Evolutionary conservation across 2,113 vertebrate genomes (phyloP).

Genomic region (Odocoileus virginianus): DNA sequence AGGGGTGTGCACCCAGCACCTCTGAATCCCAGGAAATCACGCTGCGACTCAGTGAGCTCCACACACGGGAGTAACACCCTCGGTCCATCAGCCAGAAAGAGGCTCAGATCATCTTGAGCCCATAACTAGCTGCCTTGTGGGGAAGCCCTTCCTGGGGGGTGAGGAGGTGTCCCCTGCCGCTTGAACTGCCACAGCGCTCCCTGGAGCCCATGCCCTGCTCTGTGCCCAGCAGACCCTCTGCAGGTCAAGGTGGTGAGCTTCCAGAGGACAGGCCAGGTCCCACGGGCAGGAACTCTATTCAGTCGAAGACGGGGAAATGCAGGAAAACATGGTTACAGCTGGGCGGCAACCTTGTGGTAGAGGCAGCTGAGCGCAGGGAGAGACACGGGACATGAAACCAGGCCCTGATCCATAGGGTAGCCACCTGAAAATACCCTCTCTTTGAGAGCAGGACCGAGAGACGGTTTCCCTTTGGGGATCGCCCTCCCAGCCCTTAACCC

Average conservation of each 20-base stretch:
- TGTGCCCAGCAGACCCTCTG: too few species aligned
- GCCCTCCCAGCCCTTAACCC: background rate
- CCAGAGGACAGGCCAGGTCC: background rate
- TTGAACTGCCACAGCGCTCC: accelerated
- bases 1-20: accelerated
- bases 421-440: background rate
- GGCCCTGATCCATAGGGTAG: accelerated
- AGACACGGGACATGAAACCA: accelerated
- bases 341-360: accelerated
- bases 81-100: accelerated
- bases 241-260: too few species aligned
- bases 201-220: background rate
- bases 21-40: background rate
- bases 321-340: background rate
- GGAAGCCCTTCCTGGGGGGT: background rate
- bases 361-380: background rate
- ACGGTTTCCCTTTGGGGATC: background rate
- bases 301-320: accelerated
- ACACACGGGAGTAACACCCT: accelerated
- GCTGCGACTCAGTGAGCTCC: background rate
- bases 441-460: background rate
- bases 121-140: accelerated
- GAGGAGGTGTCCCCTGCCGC: background rate
- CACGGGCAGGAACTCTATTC: accelerated
- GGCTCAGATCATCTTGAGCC: accelerated